These are phyloP conservation scores for Gouania willdenowi DNA, from an alignment of 2,797 vertebrate genomes.

Conservation along the genomic window DNA sequence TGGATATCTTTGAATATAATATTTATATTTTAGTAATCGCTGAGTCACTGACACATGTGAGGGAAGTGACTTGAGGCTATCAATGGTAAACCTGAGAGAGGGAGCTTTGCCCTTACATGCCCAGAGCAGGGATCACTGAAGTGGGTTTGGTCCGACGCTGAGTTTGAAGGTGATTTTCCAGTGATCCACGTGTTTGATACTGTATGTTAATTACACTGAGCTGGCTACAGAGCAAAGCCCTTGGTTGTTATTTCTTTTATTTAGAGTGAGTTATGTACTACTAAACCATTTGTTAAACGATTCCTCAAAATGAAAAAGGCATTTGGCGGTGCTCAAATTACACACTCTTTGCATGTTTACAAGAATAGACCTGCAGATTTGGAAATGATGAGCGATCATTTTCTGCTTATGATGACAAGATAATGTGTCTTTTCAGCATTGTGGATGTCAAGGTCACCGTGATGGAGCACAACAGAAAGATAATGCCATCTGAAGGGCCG, in stretches of 20 bases:
- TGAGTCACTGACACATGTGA: neutral
- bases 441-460: conserved; percentile 68
- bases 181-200: no score
- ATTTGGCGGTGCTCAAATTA: conserved; percentile 22
- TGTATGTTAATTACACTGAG: no score
- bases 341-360: conserved; percentile 16
- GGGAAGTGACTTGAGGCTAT: neutral
- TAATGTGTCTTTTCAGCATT: conserved; percentile 68
- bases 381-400: conserved; percentile 36
- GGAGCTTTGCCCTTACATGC: conserved; percentile 59
- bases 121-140: conserved; percentile 11
- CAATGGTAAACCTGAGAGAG: conserved; percentile 6
- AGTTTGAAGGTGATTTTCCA: no score
- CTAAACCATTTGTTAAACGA: no score
- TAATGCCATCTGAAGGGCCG: conserved; percentile 49
- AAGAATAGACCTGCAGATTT: conserved; percentile 31
- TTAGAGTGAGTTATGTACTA: no score
- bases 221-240: no score
- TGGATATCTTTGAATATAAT: no score
- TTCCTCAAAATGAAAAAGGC: no score
- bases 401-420: conserved; percentile 62
- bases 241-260: no score
- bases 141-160: no score
- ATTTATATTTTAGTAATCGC: no score
- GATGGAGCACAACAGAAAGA: conserved; percentile 71